A percentile compares a stretch with the other conserved stretches of the same genome.
phyloP scores from a whole-genome alignment of 1,140 invertebrate genomes.

The Berghia stephanieae region DNA sequence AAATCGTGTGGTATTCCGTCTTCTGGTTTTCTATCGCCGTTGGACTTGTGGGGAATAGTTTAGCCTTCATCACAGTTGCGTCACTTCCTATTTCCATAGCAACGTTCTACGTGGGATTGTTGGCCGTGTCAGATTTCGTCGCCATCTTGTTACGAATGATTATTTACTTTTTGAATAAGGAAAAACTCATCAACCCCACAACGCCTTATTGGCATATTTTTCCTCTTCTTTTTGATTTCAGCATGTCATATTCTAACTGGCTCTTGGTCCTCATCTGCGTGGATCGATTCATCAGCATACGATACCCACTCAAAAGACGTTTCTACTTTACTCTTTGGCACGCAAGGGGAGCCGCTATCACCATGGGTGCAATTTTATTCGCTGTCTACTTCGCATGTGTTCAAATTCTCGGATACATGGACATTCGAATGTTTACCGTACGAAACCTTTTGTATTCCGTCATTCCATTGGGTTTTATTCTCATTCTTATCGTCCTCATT shows the following conservation, averaged over 20 bases:
- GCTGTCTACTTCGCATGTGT: background rate
- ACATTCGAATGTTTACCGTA: slow-evolving; percentile 26
- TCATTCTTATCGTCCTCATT: slow-evolving; percentile 38
- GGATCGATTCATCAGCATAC: slow-evolving; percentile 51
- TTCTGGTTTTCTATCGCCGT: slow-evolving; percentile 42
- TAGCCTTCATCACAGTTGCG: slow-evolving; percentile 42
- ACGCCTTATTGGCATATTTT: slow-evolving; percentile 25
- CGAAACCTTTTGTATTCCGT: slow-evolving; percentile 35
- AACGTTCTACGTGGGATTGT: slow-evolving; percentile 44
- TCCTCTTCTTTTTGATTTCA: slow-evolving; percentile 37
- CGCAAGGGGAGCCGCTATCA: slow-evolving; percentile 32
- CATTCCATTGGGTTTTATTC: slow-evolving; percentile 40
- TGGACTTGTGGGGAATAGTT: slow-evolving; percentile 46
- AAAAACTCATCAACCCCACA: slow-evolving; percentile 26
- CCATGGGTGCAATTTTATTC: slow-evolving; percentile 33
- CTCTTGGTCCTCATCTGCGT: slow-evolving; percentile 49
- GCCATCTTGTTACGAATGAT: slow-evolving; percentile 42
- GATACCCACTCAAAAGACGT: slow-evolving; percentile 46
- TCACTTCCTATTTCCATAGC: slow-evolving; percentile 45
- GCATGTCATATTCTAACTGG: slow-evolving; percentile 53
- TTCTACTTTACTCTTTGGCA: slow-evolving; percentile 40
- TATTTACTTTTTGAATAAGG: slow-evolving; percentile 35
- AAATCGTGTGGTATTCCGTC: slow-evolving; percentile 30
- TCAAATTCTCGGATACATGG: background rate
- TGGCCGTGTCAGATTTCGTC: slow-evolving; percentile 43